A percentile compares a stretch with the other conserved stretches of the same genome.
These are phyloP conservation scores for Allophyes oxyacanthae DNA, from an alignment of 2,888 invertebrate species.

Conservation along the genomic window DNA sequence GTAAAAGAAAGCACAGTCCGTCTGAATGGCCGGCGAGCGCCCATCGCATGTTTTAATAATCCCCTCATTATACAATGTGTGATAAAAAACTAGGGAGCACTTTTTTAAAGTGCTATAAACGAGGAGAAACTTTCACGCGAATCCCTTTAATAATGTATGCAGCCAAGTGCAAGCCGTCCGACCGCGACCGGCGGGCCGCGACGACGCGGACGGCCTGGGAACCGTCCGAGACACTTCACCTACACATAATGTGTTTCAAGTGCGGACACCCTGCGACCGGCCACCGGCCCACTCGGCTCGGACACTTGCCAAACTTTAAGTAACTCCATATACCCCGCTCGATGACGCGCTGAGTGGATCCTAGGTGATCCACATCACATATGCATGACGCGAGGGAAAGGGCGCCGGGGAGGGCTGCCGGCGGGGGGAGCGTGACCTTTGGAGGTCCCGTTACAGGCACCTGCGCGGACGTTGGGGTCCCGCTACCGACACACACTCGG, in stretches of 20 bases:
- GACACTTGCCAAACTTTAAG: slow-evolving; percentile 30
- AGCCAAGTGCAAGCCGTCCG: neutral
- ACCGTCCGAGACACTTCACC: no score
- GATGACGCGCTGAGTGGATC: neutral
- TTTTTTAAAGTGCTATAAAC: slow-evolving; percentile 31
- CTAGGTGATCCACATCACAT: slow-evolving; percentile 29
- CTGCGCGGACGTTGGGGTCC: slow-evolving; percentile 76
- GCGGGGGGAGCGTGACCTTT: slow-evolving; percentile 72
- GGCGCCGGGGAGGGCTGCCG: slow-evolving; percentile 6
- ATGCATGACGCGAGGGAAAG: slow-evolving; percentile 4
- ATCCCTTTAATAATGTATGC: slow-evolving; percentile 31
- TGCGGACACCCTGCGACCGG: neutral
- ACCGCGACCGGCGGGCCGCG: neutral
- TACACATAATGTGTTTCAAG: slow-evolving; percentile 20
- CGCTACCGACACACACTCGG: slow-evolving; percentile 57
- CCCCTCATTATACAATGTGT: slow-evolving; percentile 29
- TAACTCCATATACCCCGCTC: neutral
- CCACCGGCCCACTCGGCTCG: neutral
- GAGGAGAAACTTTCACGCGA: slow-evolving; percentile 24
- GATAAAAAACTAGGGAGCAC: slow-evolving; percentile 24
- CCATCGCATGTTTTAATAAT: slow-evolving; percentile 36
- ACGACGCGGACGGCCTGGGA: no score
- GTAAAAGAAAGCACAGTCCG: slow-evolving; percentile 32
- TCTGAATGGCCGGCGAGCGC: slow-evolving; percentile 8
- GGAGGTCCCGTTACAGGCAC: slow-evolving; percentile 76